These are phyloP conservation scores for Atta cephalotes DNA, from an alignment of 1,140 invertebrate genomes.

Conservation along the genomic window DNA sequence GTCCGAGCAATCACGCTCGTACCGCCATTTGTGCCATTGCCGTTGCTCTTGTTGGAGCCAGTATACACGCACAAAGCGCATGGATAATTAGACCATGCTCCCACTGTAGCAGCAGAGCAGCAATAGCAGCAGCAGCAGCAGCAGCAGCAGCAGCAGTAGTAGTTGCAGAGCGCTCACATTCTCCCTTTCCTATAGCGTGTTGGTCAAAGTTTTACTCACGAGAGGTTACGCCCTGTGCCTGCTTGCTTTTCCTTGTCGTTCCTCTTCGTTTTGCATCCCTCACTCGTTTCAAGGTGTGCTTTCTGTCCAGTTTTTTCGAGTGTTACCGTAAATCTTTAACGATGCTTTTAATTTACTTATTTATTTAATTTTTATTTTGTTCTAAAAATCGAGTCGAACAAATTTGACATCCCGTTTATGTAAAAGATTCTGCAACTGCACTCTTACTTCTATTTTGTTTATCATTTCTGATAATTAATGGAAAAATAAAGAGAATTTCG, in stretches of 20 bases:
- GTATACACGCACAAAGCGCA: slow-evolving; percentile 69
- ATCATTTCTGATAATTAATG: slow-evolving; percentile 12
- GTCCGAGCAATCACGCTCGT: slow-evolving; percentile 62
- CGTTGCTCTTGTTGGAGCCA: slow-evolving; percentile 58
- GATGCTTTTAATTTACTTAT: slow-evolving; percentile 4
- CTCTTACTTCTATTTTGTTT: neutral
- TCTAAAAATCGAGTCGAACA: neutral
- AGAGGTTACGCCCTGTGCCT: slow-evolving; percentile 21
- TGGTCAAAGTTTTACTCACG: slow-evolving; percentile 41
- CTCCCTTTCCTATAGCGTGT: slow-evolving; percentile 4
- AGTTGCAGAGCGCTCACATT: slow-evolving; percentile 40
- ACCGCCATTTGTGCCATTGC: slow-evolving; percentile 48
- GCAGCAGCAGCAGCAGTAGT: neutral
- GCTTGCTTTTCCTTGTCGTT: slow-evolving; percentile 23
- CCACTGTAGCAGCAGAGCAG: neutral
- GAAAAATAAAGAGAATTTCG: slow-evolving; percentile 5
- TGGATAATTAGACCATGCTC: slow-evolving; percentile 70
- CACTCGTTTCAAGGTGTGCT: slow-evolving; percentile 1
- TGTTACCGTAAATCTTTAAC: slow-evolving; percentile 28
- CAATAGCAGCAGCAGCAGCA: neutral
- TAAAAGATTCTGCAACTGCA: neutral
- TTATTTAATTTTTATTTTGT: neutral
- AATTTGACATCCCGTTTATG: neutral
- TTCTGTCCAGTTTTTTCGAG: neutral
- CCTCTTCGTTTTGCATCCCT: slow-evolving; percentile 15